Conservation (phyloP, 2,113 vertebrate species). For the Triplophysa dalaica region DNA sequence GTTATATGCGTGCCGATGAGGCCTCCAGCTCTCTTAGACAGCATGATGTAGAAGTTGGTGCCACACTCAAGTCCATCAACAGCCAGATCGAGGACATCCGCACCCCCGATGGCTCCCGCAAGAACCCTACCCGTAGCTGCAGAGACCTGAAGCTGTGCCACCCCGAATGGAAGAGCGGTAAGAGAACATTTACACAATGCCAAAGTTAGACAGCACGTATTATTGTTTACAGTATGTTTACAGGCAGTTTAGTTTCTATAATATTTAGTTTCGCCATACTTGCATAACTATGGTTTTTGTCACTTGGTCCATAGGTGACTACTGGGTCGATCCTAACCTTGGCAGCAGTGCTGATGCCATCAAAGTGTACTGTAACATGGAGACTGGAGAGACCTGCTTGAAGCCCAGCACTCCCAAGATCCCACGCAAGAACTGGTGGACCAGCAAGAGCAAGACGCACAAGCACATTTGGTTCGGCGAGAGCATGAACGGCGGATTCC, state of each 20-base stretch:
- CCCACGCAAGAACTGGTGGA: slow-evolving; percentile 98
- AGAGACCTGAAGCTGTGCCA: slow-evolving; percentile 94
- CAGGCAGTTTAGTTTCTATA: background rate
- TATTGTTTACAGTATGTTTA: background rate
- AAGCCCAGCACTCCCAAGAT: slow-evolving; percentile 84
- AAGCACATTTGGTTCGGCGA: slow-evolving; percentile 96
- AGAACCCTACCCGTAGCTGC: slow-evolving; percentile 94
- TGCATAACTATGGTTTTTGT: background rate
- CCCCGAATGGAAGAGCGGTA: slow-evolving; percentile 95
- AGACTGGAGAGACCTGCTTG: slow-evolving; percentile 92
- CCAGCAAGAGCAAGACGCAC: slow-evolving; percentile 86
- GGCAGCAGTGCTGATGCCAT: slow-evolving; percentile 93
- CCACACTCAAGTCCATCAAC: slow-evolving; percentile 92
- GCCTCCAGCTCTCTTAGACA: slow-evolving; percentile 82
- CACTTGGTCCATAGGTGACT: slow-evolving; percentile 78
- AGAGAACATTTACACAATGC: slow-evolving; percentile 51
- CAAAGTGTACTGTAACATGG: slow-evolving; percentile 98
- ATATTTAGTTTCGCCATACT: background rate
- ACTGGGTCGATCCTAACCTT: slow-evolving; percentile 98
- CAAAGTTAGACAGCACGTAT: background rate
- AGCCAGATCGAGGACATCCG: slow-evolving; percentile 94
- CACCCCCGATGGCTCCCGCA: slow-evolving; percentile 89
- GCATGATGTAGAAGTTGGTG: slow-evolving; percentile 91
- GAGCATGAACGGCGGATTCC: slow-evolving; percentile 93
- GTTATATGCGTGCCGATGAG: slow-evolving; percentile 95